phyloP scores from a whole-genome alignment of 2,113 vertebrate genomes.

The Percopsis transmontana region DNA sequence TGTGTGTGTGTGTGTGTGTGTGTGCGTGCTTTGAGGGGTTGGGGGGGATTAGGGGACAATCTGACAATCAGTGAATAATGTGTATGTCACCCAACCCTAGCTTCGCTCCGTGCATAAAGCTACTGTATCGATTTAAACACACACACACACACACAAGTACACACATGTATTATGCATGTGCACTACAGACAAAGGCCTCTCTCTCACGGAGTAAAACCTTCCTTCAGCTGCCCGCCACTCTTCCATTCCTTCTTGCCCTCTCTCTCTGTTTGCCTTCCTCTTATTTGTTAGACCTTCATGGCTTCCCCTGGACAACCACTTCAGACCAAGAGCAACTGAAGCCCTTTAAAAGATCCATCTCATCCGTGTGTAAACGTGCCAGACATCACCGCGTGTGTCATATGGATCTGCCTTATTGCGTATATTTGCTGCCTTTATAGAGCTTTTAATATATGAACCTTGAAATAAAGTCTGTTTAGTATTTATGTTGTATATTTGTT shows the following conservation, averaged over 20 bases:
- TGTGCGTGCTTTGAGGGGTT: no score
- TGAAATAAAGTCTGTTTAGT: slow-evolving; percentile 66
- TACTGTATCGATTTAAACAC: slow-evolving; percentile 2
- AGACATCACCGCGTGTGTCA: slow-evolving; percentile 58
- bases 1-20: no score
- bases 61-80: slow-evolving; percentile 65
- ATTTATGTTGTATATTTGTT: slow-evolving; percentile 69
- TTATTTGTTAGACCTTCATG: no score
- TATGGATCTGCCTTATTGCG: slow-evolving; percentile 77
- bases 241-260: slow-evolving; percentile 5
- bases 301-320: slow-evolving; percentile 21
- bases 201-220: slow-evolving; percentile 4
- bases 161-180: slow-evolving; percentile 20
- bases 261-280: background rate
- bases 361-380: slow-evolving; percentile 59
- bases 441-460: slow-evolving; percentile 74
- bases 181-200: slow-evolving; percentile 12
- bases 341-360: slow-evolving; percentile 72
- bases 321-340: slow-evolving; percentile 46
- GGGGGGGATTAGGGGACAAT: slow-evolving; percentile 34
- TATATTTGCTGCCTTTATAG: slow-evolving; percentile 78
- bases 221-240: background rate
- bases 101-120: slow-evolving; percentile 5
- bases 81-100: slow-evolving; percentile 26
- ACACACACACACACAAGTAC: slow-evolving; percentile 11